Evolutionary conservation across 2,797 vertebrate genomes (phyloP), one percentile per base, ranked within the genome.

Genomic region (Poecilia gillii): DNA sequence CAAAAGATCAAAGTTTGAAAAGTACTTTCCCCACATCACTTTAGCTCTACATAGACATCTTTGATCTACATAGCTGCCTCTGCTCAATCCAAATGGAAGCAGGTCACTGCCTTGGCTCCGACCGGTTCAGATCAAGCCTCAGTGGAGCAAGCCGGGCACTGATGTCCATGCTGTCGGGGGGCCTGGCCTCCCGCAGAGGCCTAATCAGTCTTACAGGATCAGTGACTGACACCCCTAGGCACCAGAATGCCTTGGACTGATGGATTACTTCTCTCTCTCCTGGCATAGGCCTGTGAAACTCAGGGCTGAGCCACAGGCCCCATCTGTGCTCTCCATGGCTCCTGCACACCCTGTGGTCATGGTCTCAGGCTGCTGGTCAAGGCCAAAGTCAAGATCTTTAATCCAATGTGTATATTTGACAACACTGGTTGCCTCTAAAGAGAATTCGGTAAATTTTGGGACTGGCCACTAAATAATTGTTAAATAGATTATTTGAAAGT

Each of bases 141-240:
- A 90, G 71, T 91, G 91, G 93, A 94, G 93, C 92, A 84, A 84
- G 83, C 90, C 90, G 85, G 87, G 84, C 92, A 91, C 93, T 91
- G 87, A 93, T 95, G 93, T 93, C 90, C 88, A 75, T 91, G 79
- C 85, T 87, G 90, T 92, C 89, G 87, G 91, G 93, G 89, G 90
- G 92, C 87, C 90, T 84, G 87, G 85, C 81, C 88, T 88, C 93
- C 93, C 90, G 83, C 90, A 75, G 93, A 89, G 92, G 87, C 90
- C 91, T 91, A 94, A 92, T 94, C 93, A 95, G 93, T 94, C 90
- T 92, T 92, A 87, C 88, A 93, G 93, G 94, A 94, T 94, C 93
- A 92, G 90, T 90, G 88, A 87, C 87, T 84, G 84, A 77, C 80
- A 90, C 88, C 87, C 91, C 86, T 74, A 81, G 91, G 93, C 91